phyloP scores from a whole-genome alignment of 2,113 vertebrate genomes.

The Phalacrocorax brasilianus region DNA sequence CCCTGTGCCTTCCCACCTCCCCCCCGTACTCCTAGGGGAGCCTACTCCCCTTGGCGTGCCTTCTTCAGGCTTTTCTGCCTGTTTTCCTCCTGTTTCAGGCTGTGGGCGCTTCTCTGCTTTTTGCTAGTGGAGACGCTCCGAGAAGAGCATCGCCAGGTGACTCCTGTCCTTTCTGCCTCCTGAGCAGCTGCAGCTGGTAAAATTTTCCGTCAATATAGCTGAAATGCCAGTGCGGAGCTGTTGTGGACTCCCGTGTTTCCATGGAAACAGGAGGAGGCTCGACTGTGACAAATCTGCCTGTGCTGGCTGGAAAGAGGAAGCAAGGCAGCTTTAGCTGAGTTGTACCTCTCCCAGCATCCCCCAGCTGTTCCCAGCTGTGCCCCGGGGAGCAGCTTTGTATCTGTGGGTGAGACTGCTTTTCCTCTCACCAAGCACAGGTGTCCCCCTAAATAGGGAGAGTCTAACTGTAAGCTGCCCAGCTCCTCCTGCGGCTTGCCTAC shows the following conservation, averaged over 20 bases:
- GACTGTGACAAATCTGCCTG: slow-evolving; percentile 53
- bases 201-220: slow-evolving; percentile 28
- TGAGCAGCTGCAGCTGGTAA: slow-evolving; percentile 19
- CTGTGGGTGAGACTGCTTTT: background rate
- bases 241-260: slow-evolving; percentile 62
- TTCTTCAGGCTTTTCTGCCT: background rate
- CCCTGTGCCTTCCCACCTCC: background rate
- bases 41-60: fast-evolving
- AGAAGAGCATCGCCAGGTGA: background rate
- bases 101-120: background rate
- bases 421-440: background rate
- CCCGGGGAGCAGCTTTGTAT: background rate
- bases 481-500: background rate
- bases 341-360: background rate
- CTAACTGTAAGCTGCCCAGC: background rate
- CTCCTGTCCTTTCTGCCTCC: background rate
- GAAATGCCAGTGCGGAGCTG: slow-evolving; percentile 41
- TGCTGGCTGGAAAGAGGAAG: slow-evolving; percentile 35
- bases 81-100: background rate
- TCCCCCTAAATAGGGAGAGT: background rate
- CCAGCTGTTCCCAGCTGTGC: background rate
- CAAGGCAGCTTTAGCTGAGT: background rate
- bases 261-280: slow-evolving; percentile 67
- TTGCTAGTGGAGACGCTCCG: background rate
- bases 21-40: background rate